These are phyloP conservation scores for Imbricaverruca yamaguchii DNA, from an alignment of 2,888 invertebrate genomes.

Conservation along the genomic window DNA sequence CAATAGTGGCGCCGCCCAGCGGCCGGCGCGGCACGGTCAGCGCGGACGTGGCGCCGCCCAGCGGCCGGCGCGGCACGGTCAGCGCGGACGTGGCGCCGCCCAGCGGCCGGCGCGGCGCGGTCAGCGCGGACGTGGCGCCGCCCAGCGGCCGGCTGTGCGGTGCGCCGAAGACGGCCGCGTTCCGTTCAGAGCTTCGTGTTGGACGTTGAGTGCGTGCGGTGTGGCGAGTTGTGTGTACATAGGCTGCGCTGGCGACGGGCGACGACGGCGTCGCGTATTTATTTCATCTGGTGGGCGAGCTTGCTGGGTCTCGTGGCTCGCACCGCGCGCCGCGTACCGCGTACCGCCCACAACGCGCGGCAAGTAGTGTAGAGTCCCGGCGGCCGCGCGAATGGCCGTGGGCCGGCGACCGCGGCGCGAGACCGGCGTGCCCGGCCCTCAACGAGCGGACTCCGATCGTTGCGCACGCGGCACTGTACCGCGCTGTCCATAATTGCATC, in stretches of 20 bases:
- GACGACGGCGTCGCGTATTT: neutral
- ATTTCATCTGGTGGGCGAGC: conserved; percentile 2
- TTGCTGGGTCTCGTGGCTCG: neutral
- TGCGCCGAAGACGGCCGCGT: neutral
- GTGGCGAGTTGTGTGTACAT: neutral
- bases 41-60: neutral
- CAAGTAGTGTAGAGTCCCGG: too few species aligned
- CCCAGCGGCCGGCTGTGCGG: neutral
- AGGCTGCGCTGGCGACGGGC: neutral
- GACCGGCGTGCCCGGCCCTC: neutral
- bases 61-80: neutral
- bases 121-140: neutral
- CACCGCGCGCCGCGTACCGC: neutral
- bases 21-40: neutral
- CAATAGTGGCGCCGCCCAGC: neutral
- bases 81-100: neutral
- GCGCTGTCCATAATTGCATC: too few species aligned
- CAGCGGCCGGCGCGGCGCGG: neutral
- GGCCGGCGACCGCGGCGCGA: neutral
- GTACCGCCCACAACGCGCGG: neutral
- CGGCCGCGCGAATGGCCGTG: neutral
- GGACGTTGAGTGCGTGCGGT: neutral
- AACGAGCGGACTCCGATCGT: neutral
- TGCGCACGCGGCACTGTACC: too few species aligned
- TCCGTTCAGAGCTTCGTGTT: neutral